Base-by-base conservation (phyloP, 2,797 vertebrate genomes). In the Amniataba percoides region DNA sequence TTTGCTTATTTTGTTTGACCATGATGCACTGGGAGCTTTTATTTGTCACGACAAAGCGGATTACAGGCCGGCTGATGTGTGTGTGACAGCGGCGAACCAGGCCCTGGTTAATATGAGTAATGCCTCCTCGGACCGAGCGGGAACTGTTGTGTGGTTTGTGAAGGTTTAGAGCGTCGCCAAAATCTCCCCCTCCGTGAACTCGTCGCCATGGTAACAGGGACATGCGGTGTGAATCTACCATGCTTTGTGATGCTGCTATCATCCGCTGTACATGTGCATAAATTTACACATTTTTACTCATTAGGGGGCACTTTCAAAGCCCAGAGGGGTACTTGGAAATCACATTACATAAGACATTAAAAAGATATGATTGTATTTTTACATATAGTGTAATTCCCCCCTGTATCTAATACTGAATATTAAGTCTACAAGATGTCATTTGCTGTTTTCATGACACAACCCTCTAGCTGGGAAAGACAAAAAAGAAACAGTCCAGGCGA, bases 41-140 rank as follows among this genome's bases (percentile, higher is more conserved):
- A 48, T 87, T 87, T 85, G 83, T 84, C 68, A 40, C 25, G 74
- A 84, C 88, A 83, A 94, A 94, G 91, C 81, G 84, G 92, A 93
- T 95, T 94, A 93, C 49, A 56, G 55, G 51, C 62, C 34, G 48
- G 14, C 27, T 55, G 53, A n/a, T 80, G 65, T 60, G 80, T 85
- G 83, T 85, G 83, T 69, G 81, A 59, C 74, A 39, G 80, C 53
- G 51, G 60, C 12, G 81, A 87, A 78, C 87, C 86, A 57, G 61
- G 49, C 87, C 74, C 82, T 81, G 77, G 81, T 92, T 94, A 91
- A 90, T 91, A 90, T 90, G 86, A 87, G 80, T 82, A 87, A 87
- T 88, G 86, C 82, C 78, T 83, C 83, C 71, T 80, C 58, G 4
- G 67, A 46, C 73, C 0, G 49, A 81, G 69, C 77, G 64, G 78